phyloP scores from a whole-genome alignment of 2,888 invertebrate species.

The Tipula helvola region DNA sequence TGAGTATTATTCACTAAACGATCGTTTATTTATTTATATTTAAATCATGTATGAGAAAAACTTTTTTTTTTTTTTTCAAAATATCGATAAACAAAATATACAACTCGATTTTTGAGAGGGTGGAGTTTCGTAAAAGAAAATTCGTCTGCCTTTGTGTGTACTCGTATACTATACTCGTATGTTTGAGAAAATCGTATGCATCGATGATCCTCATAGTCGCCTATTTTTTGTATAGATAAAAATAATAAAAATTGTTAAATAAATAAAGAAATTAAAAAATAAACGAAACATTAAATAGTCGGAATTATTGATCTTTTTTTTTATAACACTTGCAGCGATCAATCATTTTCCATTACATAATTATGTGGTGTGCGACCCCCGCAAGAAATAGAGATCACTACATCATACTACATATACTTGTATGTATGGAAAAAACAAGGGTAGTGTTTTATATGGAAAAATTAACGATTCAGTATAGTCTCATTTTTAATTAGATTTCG shows the following conservation, averaged over 20 bases:
- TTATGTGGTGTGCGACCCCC: neutral
- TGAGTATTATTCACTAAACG: slow-evolving; percentile 4
- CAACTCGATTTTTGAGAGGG: neutral
- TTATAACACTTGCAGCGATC: neutral
- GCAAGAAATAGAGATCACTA: neutral
- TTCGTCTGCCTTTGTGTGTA: neutral
- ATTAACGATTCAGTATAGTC: neutral
- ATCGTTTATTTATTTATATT: slow-evolving; percentile 4
- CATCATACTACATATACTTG: neutral
- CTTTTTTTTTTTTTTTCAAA: neutral
- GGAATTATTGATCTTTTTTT: neutral
- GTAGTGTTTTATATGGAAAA: neutral
- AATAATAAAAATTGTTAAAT: neutral
- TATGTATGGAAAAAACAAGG: too few species aligned
- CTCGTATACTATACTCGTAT: too few species aligned
- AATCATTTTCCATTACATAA: neutral
- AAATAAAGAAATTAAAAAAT: neutral
- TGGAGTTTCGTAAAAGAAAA: neutral
- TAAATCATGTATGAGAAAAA: neutral
- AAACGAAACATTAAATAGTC: neutral
- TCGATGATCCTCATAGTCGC: neutral
- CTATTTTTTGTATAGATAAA: neutral
- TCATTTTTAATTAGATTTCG: neutral
- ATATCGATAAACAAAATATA: neutral
- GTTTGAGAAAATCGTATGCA: neutral